A percentile compares a stretch with the other conserved stretches of the same genome.
Evolutionary conservation across 2,888 invertebrate genomes (phyloP).

Genomic region (Colletes collaris): DNA sequence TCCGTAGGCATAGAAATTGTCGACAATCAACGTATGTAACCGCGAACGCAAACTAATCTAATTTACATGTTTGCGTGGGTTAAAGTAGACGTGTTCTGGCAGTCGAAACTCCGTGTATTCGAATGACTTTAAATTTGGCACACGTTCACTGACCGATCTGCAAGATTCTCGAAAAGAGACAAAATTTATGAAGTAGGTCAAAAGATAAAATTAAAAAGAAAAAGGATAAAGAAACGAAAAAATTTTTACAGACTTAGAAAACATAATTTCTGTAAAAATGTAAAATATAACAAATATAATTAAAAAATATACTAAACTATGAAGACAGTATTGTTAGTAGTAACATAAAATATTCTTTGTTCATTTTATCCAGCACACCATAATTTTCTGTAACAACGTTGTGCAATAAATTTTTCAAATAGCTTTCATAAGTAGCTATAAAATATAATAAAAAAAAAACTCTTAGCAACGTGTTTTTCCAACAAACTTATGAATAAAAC

Average conservation of each 20-base stretch:
- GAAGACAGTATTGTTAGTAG: too few species aligned
- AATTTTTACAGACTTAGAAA: too few species aligned
- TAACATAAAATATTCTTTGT: too few species aligned
- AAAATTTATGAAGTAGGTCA: too few species aligned
- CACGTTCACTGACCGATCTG: not conserved
- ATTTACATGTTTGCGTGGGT: conserved; percentile 54
- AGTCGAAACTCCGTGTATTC: conserved; percentile 9
- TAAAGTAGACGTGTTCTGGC: conserved; percentile 5
- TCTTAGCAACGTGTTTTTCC: not conserved
- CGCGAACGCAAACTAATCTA: conserved; percentile 53
- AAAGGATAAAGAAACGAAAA: too few species aligned
- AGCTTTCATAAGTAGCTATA: not conserved
- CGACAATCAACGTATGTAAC: conserved; percentile 45
- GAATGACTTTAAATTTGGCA: not conserved
- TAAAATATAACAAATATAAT: too few species aligned
- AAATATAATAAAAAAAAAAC: too few species aligned
- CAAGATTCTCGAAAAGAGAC: not conserved
- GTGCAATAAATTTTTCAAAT: not conserved
- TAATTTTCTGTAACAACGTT: not conserved
- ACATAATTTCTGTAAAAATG: too few species aligned
- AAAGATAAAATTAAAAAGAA: too few species aligned
- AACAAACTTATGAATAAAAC: not conserved
- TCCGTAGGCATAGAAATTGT: conserved; percentile 14
- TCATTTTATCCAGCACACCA: not conserved
- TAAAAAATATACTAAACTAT: too few species aligned